Evolutionary conservation across 92 coral and sea anemone genomes (phyloP).

Genomic region (Parazoanthus swiftii): DNA sequence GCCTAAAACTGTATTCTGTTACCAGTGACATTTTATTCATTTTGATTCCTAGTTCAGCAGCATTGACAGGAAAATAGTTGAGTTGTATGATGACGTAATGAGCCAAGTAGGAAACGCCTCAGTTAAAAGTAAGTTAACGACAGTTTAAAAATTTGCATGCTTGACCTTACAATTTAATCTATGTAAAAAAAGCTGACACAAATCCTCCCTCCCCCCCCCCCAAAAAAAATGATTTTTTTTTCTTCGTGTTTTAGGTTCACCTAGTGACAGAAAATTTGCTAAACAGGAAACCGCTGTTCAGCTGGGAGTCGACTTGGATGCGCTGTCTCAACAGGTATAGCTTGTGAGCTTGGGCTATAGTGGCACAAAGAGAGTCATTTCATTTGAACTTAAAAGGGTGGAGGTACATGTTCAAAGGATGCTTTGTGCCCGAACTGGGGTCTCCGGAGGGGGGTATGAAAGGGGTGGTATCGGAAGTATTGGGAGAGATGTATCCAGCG

Average conservation of each 20-base stretch:
- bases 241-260: slow-evolving; percentile 1
- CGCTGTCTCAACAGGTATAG: slow-evolving; percentile 60
- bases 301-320: slow-evolving; percentile 56
- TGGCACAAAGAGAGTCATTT: too few relatives aligned
- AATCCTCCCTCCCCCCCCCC: neutral
- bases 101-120: slow-evolving; percentile 62
- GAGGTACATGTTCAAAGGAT: too few relatives aligned
- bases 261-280: slow-evolving; percentile 55
- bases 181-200: too few relatives aligned
- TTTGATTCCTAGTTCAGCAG: slow-evolving; percentile 61
- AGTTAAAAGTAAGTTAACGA: slow-evolving; percentile 53
- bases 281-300: slow-evolving; percentile 65
- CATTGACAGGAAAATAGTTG: slow-evolving; percentile 78
- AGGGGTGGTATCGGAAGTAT: neutral
- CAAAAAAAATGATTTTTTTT: too few relatives aligned
- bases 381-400: too few relatives aligned
- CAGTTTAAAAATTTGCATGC: neutral
- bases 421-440: too few relatives aligned
- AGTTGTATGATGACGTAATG: slow-evolving; percentile 78
- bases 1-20: too few relatives aligned
- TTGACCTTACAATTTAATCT: too few relatives aligned
- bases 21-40: too few relatives aligned
- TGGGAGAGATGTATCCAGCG: neutral
- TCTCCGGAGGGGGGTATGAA: too few relatives aligned
- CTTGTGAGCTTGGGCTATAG: too few relatives aligned